These are phyloP conservation scores for Lepidurus couesii DNA, from an alignment of 1,140 invertebrate species.

Conservation along the genomic window DNA sequence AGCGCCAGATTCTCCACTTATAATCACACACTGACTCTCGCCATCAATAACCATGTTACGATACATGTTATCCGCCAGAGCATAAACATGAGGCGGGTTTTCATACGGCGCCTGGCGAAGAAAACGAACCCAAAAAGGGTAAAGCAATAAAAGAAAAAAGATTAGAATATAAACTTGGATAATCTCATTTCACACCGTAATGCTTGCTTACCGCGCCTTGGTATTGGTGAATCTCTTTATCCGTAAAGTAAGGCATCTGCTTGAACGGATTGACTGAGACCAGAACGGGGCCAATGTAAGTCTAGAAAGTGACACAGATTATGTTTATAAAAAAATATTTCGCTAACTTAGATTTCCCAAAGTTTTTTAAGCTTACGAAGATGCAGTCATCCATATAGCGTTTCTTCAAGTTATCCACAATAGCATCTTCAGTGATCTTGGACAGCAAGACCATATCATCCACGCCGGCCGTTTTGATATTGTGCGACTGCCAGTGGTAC, in stretches of 20 bases:
- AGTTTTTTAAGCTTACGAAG: conserved; percentile 57
- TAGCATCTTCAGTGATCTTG: conserved; percentile 62
- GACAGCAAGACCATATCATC: conserved; percentile 76
- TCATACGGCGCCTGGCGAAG: conserved; percentile 58
- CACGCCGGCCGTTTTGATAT: conserved; percentile 67
- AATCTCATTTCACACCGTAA: conserved; percentile 23
- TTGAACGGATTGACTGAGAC: conserved; percentile 77
- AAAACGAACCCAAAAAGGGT: not conserved
- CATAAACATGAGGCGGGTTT: conserved; percentile 70
- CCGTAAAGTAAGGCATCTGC: conserved; percentile 64
- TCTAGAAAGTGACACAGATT: conserved; percentile 48
- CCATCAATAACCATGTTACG: conserved; percentile 68
- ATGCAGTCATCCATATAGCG: conserved; percentile 68
- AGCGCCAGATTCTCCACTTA: conserved; percentile 71
- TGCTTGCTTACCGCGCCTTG: conserved; percentile 60
- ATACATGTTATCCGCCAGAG: conserved; percentile 69
- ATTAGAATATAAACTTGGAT: conserved; percentile 9
- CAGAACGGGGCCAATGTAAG: conserved; percentile 73
- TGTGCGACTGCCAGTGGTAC: conserved; percentile 71
- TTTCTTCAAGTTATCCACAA: conserved; percentile 69
- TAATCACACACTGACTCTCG: conserved; percentile 70
- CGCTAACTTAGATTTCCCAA: not conserved
- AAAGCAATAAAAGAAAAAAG: conserved; percentile 29
- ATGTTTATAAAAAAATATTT: not conserved
- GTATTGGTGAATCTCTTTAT: conserved; percentile 65